Base-by-base conservation (phyloP, 2,113 vertebrate genomes). In the Emydura subglobosa region DNA sequence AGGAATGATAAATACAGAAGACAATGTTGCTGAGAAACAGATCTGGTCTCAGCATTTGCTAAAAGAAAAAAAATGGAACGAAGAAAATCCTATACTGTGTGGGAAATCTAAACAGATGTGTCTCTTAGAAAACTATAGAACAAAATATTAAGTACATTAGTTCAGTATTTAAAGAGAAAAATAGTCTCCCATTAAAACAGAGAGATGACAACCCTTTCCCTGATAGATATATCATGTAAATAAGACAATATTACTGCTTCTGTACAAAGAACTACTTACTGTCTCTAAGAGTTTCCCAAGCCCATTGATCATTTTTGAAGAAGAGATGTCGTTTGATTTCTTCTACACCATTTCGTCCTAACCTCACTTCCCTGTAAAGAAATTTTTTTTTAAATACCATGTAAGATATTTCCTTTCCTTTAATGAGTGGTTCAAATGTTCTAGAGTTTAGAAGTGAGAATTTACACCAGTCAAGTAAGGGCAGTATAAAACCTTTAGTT, bases 251-350 rank as follows among this genome's bases (percentile, higher is more conserved):
- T 31, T 21, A 53, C 3, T 2, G 50, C 5, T 68, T 89, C 65
- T 31, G 27, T 92, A 83, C 4, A 94, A 65, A 94, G 68, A 85
- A 79, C 10, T 93, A 98, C 99, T 99, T 98, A 99, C 99, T 99
- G 29, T 99, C 99, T 98, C 99, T 97, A 89, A 99, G 99, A 89
- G 97, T 99, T 96, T 99, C 99, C 99, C 99, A 99, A 34, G 99
- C 99, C 99, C 99, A 99, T 1, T 99, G 99, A 97, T 99, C 99
- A 87, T 99, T 99, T 98, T 99, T 99, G 97, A 99, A 99, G 98
- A 99, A 99, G 53, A 99, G 98, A 94, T 99, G 99, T 10, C 99
- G 98, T 97, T 99, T 99, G 96, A 99, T 99, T 97, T 99, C 99
- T 93, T 99, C 99, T 57, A 99, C 99, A 1, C 99, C 99, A 79